Evolutionary conservation across 2,797 vertebrate species (phyloP).

Genomic region (Acrossocheilus wenchowensis): DNA sequence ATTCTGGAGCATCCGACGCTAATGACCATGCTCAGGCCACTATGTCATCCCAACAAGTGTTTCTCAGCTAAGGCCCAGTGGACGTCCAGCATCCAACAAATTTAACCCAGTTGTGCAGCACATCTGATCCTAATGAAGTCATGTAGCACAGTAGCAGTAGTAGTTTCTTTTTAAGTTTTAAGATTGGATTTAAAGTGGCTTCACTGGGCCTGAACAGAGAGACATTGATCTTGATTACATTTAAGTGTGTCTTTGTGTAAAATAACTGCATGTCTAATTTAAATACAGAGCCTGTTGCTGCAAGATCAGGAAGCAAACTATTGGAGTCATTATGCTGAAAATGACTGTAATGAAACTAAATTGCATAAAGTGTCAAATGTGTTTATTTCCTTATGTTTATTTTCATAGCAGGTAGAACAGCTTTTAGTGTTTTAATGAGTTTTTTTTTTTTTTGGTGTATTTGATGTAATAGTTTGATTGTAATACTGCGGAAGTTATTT

Average conservation of each 20-base stretch:
- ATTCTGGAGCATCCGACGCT: conserved; percentile 35
- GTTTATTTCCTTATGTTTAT: conserved; percentile 8
- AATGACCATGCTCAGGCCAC: conserved; percentile 54
- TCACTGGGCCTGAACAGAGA: conserved; percentile 43
- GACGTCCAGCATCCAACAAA: neutral
- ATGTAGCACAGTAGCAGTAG: neutral
- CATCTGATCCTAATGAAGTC: neutral
- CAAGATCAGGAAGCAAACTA: neutral
- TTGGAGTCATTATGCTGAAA: conserved; percentile 18
- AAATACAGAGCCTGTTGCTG: conserved; percentile 17
- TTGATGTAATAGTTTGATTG: conserved; percentile 7
- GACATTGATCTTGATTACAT: conserved; percentile 44
- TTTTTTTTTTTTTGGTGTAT: neutral
- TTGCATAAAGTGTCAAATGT: conserved; percentile 2
- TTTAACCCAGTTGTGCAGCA: neutral
- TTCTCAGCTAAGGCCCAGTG: conserved; percentile 55
- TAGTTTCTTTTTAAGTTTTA: neutral
- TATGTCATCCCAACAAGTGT: conserved; percentile 53
- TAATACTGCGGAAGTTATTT: neutral
- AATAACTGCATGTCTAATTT: conserved; percentile 55
- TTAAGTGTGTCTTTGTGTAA: conserved; percentile 55
- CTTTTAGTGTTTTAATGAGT: neutral
- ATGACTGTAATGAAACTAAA: conserved; percentile 15
- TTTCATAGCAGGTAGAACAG: neutral
- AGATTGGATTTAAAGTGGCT: neutral